Evolutionary conservation across 2,113 vertebrate species (phyloP), one percentile per base, ranked within the genome.

Genomic region (Capricornis sumatraensis): DNA sequence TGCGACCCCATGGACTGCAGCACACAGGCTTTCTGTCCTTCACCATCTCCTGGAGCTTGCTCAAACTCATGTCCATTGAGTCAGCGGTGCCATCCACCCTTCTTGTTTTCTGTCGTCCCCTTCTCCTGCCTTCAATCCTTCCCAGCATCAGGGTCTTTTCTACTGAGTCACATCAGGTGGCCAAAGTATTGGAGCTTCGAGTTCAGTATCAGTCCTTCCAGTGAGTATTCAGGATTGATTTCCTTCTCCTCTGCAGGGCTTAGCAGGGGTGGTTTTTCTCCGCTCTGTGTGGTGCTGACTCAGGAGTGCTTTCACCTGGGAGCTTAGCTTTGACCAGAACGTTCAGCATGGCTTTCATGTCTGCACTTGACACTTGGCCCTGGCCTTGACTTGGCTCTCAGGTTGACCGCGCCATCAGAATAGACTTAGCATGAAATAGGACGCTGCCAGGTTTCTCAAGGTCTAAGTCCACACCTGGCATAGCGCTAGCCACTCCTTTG

Each of bases 231-330:
- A 74, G 67, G 67, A 74, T 23, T 40, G 36, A 74, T 40, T 40
- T 74, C 67, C 36, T 71, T 71, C 19, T 74, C n/a, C 67, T 74
- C 36, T 74, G 36, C n/a, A 23, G 19, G 0, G 50, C 52, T 30
- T 50, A 60, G 82, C 57, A 33, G 67, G 47, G 28, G 7, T 25
- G 27, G 7, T 2, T 45, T 89, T 67, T 93, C 27, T 50, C 50
- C 3, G 2, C 21, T 52, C 12, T 19, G 2, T 5, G 1, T 0
- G 7, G 45, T 5, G 6, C 19, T 92, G 45, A 40, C 79, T 57
- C 9, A 23, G 53, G 10, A 33, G 50, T 64, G 2, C 17, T 2
- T 53, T 71, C 5, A 10, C 10, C n/a, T 47, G n/a, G 76, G 55
- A 84, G 62, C 58, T 82, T 45, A 43, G 33, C 64, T 30, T 17